Evolutionary conservation across 1,140 invertebrate species (phyloP), one percentile per base, ranked within the genome.

Genomic region (Microvelia longipes): DNA sequence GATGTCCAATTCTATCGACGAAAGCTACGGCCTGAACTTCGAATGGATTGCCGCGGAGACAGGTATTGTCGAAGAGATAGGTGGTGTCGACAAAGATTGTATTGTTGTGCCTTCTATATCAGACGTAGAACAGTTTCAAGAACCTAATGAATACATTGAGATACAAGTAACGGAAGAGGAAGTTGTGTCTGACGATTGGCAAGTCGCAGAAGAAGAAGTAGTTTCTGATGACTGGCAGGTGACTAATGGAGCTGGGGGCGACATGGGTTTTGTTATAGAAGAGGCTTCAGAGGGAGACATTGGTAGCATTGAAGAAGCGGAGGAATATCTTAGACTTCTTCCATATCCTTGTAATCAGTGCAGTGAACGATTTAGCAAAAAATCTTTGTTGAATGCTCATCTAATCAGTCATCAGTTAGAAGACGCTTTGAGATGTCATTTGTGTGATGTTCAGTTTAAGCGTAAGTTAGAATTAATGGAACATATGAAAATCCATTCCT

Each of bases 341-440:
- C 90, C 90, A 0, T 91, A 89, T 81, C 90, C 90, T 0, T 93
- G 90, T 75, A 90, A 93, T 76, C 91, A 91, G 77, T 92, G 90
- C 75, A 90, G 88, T 65, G 82, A 89, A 11, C 83, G 90, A 65
- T 92, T 92, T 75, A 83, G 88, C 2, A 91, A 91, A 76, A 92
- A 92, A 76, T 87, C 87, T 15, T 90, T 88, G 70, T 80, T 91
- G 0, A 90, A 90, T 85, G 90, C 89, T 77, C 90, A 92, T 75
- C 91, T 92, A 88, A 84, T 91, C 1, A 85, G 89, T 0, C 90
- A 92, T 80, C 89, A 91, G 76, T 89, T 87, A 29, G 89, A 91
- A 77, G 79, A 88, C 2, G 88, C 88, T 0, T 87, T 90, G 76
- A 84, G 85, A 64, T 91, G 90, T 75, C 90, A 91, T 77, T 76